A percentile compares a stretch with the other conserved stretches of the same genome.
These are phyloP conservation scores for Tenthredo distinguenda DNA, from an alignment of 2,888 invertebrate species.

Conservation along the genomic window DNA sequence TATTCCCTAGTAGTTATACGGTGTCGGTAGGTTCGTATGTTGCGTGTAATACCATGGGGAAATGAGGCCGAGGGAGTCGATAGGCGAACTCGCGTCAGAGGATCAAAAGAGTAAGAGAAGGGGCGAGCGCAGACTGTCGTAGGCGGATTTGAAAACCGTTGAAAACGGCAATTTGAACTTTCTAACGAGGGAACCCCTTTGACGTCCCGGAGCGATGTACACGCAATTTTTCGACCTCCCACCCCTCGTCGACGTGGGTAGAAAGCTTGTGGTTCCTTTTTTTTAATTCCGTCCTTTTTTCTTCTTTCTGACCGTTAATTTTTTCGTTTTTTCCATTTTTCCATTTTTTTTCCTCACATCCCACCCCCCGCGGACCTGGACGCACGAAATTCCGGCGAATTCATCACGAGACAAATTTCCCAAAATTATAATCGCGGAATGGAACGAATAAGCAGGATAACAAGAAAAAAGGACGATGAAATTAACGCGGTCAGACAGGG, in stretches of 20 bases:
- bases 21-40: neutral
- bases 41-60: neutral
- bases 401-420: neutral
- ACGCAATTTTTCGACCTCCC: constrained; percentile 5
- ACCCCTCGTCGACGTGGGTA: neutral
- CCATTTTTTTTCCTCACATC: neutral
- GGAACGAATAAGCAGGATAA: neutral
- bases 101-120: neutral
- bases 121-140: neutral
- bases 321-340: neutral
- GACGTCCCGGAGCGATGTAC: neutral
- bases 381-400: neutral
- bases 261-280: neutral
- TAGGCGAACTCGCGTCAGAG: neutral
- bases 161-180: constrained; percentile 36
- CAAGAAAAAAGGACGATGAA: neutral
- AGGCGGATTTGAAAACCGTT: constrained; percentile 31
- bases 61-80: neutral
- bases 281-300: neutral
- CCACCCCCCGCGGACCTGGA: neutral
- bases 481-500: neutral
- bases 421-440: neutral
- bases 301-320: neutral
- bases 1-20: neutral
- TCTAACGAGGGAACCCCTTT: constrained; percentile 16